Evolutionary conservation across 23 tunicate genomes (phyloP).

Genomic region (Trididemnum miniatum): DNA sequence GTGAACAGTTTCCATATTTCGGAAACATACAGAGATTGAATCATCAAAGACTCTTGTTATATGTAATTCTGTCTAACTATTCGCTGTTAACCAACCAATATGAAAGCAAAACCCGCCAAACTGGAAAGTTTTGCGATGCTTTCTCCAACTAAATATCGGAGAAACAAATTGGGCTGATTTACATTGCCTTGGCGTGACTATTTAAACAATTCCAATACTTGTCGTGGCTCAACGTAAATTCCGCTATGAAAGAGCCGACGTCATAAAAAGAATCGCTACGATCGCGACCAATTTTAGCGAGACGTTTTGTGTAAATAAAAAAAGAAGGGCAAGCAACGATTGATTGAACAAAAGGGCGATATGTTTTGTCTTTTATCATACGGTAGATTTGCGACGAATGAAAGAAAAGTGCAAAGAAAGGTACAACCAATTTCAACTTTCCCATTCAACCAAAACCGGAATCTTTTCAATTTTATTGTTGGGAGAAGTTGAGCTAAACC

Average conservation of each 20-base stretch:
- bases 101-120: no score
- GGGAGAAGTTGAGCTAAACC: neutral
- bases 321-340: neutral
- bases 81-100: no score
- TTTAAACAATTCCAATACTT: neutral
- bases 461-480: neutral
- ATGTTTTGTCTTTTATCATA: no score
- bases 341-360: neutral
- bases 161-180: no score
- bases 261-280: neutral
- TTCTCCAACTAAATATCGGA: no score
- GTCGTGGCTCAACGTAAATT: neutral
- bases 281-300: neutral
- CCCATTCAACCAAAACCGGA: neutral
- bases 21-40: no score
- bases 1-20: no score
- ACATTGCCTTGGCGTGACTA: neutral
- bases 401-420: neutral
- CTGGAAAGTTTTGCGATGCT: no score
- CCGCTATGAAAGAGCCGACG: conserved; percentile 1
- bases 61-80: no score
- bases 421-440: no score
- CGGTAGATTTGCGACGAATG: neutral
- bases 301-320: neutral
- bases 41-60: no score